Evolutionary conservation across 1,140 invertebrate genomes (phyloP).

Genomic region (Papilio polyxenes): DNA sequence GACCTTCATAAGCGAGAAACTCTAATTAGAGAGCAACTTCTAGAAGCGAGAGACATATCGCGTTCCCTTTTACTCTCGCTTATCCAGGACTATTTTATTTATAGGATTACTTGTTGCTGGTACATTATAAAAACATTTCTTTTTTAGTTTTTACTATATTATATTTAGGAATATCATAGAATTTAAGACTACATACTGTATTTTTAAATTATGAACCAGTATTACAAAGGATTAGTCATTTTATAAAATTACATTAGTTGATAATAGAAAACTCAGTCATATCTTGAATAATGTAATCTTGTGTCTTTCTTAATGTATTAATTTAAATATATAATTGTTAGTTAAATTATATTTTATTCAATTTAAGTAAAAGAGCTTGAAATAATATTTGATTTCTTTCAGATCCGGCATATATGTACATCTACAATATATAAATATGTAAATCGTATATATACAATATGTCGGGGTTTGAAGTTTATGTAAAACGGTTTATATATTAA

Average conservation of each 20-base stretch:
- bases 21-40: too few relatives aligned
- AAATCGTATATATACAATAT: too few relatives aligned
- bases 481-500: too few relatives aligned
- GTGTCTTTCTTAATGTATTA: not conserved
- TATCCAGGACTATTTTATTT: not conserved
- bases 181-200: not conserved
- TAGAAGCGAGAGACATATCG: not conserved
- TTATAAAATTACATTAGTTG: not conserved
- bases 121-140: not conserved
- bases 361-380: slow-evolving; percentile 25
- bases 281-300: not conserved
- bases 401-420: not conserved
- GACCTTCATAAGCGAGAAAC: too few relatives aligned
- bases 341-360: not conserved
- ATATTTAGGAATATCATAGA: not conserved
- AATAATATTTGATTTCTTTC: not conserved
- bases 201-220: not conserved
- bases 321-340: not conserved
- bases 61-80: not conserved
- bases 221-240: not conserved
- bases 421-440: not conserved
- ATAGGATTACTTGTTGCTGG: not conserved
- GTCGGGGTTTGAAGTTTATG: too few relatives aligned
- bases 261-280: not conserved
- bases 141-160: not conserved